Evolutionary conservation across 2,113 vertebrate genomes (phyloP), one percentile per base, ranked within the genome.

Genomic region (Sceloporus tristichus): DNA sequence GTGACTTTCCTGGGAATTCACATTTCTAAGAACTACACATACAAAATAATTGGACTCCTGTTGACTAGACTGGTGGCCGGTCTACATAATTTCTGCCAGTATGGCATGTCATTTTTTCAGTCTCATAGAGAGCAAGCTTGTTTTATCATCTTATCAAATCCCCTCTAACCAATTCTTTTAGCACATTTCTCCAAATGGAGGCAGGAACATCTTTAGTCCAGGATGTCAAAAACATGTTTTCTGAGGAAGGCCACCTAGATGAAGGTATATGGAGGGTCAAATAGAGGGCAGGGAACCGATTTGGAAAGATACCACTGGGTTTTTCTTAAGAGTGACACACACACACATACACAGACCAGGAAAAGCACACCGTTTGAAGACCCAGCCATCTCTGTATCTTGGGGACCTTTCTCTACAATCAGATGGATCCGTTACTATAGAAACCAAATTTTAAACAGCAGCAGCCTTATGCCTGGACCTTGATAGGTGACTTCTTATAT

Each of bases 381-480:
- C 40, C 16, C 34, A 40, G 71, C 48, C 85, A 29, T 79, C 75
- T 85, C 77, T 40, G 34, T 59, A 56, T 70, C 82, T 82, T 38
- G 82, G 76, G 40, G 90, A 92, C 59, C 48, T 74, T 25, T 87
- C 70, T 8, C 71, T 85, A 65, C 54, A 77, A 84, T 86, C 5
- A 0, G 77, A 89, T 91, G 84, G 65, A 78, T 75, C 87, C 54
- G 83, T 92, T 93, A 79, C 91, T 78, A 88, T 92, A 84, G 93
- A 54, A 94, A 92, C 92, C 74, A 0, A n/a, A 88, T 89, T 91
- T 90, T 86, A 91, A 71, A 81, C 84, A 89, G 77, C 62, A 34
- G 54, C 74, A 84, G 87, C 11, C 75, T 88, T 34, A 59, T 82
- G 94, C 91, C 84, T 70, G 71, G 73, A 82, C 90, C 74, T 90